phyloP scores from a whole-genome alignment of 1,140 invertebrate genomes.

The Drosophila ercepeae region DNA sequence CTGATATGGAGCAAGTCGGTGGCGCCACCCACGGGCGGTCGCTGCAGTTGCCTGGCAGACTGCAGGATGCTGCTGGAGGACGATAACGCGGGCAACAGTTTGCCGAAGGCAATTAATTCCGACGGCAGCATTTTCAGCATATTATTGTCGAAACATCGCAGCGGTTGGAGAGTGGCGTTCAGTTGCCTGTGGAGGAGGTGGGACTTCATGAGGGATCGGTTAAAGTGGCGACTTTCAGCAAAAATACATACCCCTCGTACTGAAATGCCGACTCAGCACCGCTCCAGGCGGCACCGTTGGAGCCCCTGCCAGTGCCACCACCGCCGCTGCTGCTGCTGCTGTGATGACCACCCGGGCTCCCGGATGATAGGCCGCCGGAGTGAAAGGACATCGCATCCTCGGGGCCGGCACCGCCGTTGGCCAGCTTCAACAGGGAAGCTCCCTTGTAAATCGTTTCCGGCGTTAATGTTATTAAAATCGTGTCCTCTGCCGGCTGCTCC shows the following conservation, averaged over 20 bases:
- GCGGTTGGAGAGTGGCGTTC: slow-evolving; percentile 78
- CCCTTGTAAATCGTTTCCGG: slow-evolving; percentile 83
- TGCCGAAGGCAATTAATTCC: slow-evolving; percentile 83
- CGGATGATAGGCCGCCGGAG: slow-evolving; percentile 15
- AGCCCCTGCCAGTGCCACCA: slow-evolving; percentile 8
- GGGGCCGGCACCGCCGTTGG: slow-evolving; percentile 40
- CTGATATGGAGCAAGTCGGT: slow-evolving; percentile 74
- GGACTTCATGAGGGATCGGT: not conserved
- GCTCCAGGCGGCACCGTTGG: slow-evolving; percentile 35
- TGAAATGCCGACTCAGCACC: slow-evolving; percentile 67
- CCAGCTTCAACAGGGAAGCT: slow-evolving; percentile 76
- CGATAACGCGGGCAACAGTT: slow-evolving; percentile 69
- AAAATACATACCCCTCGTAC: slow-evolving; percentile 73
- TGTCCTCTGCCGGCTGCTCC: slow-evolving; percentile 28
- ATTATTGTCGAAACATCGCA: slow-evolving; percentile 77
- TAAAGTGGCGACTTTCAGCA: not conserved
- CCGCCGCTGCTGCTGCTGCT: slow-evolving; percentile 18
- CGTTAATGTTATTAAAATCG: slow-evolving; percentile 83
- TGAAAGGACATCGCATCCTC: slow-evolving; percentile 9
- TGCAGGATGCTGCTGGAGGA: slow-evolving; percentile 2
- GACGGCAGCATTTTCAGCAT: slow-evolving; percentile 81
- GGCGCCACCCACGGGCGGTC: slow-evolving; percentile 26
- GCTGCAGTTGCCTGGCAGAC: slow-evolving; percentile 49
- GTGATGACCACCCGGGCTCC: slow-evolving; percentile 1
- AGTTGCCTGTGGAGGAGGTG: slow-evolving; percentile 55